phyloP scores from a whole-genome alignment of 1,140 invertebrate species.

The Drosophila insularis region DNA sequence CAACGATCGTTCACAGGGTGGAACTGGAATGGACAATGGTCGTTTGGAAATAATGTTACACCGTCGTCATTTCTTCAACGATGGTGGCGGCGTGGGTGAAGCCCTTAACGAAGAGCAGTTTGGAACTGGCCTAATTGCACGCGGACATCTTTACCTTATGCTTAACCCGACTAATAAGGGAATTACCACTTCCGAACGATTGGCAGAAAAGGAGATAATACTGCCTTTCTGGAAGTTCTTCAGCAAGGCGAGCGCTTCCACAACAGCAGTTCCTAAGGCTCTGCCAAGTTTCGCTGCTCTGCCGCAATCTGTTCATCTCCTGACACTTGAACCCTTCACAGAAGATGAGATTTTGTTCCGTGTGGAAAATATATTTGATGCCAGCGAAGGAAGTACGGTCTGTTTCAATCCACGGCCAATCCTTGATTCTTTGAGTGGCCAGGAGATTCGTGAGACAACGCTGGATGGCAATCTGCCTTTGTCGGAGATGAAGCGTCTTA shows the following conservation, averaged over 20 bases:
- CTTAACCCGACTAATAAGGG: slow-evolving; percentile 81
- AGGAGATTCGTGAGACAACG: slow-evolving; percentile 66
- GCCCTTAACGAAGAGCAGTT: slow-evolving; percentile 93
- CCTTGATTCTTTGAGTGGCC: slow-evolving; percentile 45
- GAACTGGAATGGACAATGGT: slow-evolving; percentile 89
- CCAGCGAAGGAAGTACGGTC: slow-evolving; percentile 86
- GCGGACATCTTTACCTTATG: slow-evolving; percentile 88
- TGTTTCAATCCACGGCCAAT: slow-evolving; percentile 61
- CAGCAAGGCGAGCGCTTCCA: slow-evolving; percentile 59
- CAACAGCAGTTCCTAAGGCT: slow-evolving; percentile 38
- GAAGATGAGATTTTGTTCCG: slow-evolving; percentile 88
- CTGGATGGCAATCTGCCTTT: slow-evolving; percentile 65
- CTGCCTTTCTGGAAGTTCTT: slow-evolving; percentile 75
- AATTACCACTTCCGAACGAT: slow-evolving; percentile 34
- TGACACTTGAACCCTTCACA: slow-evolving; percentile 94
- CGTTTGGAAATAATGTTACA: slow-evolving; percentile 94
- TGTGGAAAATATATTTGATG: slow-evolving; percentile 94
- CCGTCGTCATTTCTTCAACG: slow-evolving; percentile 92
- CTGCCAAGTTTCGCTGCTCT: slow-evolving; percentile 64
- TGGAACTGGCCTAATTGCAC: slow-evolving; percentile 90
- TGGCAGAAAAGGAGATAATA: slow-evolving; percentile 54
- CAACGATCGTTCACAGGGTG: slow-evolving; percentile 94
- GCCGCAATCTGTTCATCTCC: slow-evolving; percentile 90
- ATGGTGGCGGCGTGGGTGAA: slow-evolving; percentile 96
- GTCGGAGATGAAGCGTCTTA: slow-evolving; percentile 55